Evolutionary conservation across 2,113 vertebrate genomes (phyloP).

Genomic region (Drymodes brunneopygia): DNA sequence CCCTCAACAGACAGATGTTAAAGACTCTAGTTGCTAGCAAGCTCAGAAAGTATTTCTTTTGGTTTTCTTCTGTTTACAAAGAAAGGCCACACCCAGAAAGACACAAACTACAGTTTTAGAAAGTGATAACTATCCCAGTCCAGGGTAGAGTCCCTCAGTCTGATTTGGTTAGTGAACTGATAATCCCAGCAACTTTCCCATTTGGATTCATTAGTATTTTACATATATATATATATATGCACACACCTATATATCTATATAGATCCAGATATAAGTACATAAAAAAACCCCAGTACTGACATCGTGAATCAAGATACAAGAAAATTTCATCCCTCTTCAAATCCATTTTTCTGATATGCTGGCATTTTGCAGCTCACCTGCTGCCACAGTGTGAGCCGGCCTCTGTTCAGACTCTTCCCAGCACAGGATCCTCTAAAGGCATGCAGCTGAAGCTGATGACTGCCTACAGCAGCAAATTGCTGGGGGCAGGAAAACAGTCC

Average conservation of each 20-base stretch:
- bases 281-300: not conserved
- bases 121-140: not conserved
- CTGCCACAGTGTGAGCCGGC: not conserved
- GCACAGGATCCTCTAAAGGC: fast-evolving
- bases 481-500: not conserved
- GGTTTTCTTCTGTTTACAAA: not conserved
- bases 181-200: not conserved
- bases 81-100: not conserved
- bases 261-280: not conserved
- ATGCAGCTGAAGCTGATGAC: fast-evolving
- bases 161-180: not conserved
- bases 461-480: not conserved
- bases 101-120: not conserved
- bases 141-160: not conserved
- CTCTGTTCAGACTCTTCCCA: not conserved
- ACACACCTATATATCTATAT: not conserved
- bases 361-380: not conserved
- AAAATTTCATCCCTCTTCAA: not conserved
- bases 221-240: not conserved
- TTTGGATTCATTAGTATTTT: not conserved
- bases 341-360: not conserved
- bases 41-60: not conserved
- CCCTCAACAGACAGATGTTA: not conserved
- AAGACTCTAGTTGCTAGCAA: not conserved
- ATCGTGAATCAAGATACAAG: not conserved